These are phyloP conservation scores for Datnioides undecimradiatus DNA, from an alignment of 2,113 vertebrate species.

Conservation along the genomic window DNA sequence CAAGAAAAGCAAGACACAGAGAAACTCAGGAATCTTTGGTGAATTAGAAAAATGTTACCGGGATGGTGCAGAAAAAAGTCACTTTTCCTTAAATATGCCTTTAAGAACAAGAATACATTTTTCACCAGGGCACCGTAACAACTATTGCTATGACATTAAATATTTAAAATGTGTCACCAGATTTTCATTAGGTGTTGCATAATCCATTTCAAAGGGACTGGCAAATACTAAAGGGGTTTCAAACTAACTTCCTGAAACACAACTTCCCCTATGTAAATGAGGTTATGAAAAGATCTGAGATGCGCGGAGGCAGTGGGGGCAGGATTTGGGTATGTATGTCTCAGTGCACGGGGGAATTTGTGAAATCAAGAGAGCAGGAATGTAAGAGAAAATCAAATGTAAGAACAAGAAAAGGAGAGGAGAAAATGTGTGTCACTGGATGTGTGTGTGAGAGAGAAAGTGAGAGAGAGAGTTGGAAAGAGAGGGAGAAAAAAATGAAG, in stretches of 20 bases:
- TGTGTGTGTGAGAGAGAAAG: constrained; percentile 12
- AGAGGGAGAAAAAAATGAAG: constrained; percentile 30
- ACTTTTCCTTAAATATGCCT: constrained; percentile 13
- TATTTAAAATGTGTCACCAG: constrained; percentile 57
- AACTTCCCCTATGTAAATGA: constrained; percentile 69
- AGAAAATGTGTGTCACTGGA: constrained; percentile 45
- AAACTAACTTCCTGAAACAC: constrained; percentile 67
- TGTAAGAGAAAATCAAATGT: constrained; percentile 60
- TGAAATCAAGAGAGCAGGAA: constrained; percentile 58
- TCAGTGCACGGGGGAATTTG: constrained; percentile 55
- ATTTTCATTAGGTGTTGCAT: constrained; percentile 64
- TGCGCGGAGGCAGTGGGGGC: constrained; percentile 35
- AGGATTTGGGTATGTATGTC: constrained; percentile 50
- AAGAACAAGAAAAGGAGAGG: constrained; percentile 39
- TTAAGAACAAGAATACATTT: constrained; percentile 4
- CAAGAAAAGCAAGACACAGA: background rate
- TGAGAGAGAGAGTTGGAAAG: constrained; percentile 3
- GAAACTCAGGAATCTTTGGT: background rate
- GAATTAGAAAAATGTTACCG: background rate
- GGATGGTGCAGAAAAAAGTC: background rate
- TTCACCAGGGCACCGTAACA: constrained; percentile 8
- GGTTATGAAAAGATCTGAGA: constrained; percentile 68
- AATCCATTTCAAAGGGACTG: constrained; percentile 61
- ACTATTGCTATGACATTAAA: constrained; percentile 20
- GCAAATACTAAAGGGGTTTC: constrained; percentile 59